These are phyloP conservation scores for Papilio machaon DNA, from an alignment of 1,140 invertebrate genomes.

Conservation along the genomic window DNA sequence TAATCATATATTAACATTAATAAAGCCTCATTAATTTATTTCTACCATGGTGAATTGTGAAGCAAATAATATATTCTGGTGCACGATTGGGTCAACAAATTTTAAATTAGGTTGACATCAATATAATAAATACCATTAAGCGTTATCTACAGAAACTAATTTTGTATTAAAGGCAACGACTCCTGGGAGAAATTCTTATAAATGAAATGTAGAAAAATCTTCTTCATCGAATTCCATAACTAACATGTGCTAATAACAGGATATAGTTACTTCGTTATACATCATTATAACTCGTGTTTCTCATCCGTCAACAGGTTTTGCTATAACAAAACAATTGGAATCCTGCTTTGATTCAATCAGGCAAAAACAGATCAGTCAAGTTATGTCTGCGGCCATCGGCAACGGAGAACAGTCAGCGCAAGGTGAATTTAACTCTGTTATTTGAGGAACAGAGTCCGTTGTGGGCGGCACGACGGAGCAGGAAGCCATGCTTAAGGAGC, in stretches of 20 bases:
- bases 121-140: background rate
- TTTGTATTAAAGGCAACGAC: background rate
- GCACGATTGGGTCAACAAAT: too few relatives aligned
- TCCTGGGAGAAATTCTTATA: constrained; percentile 16
- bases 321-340: constrained; percentile 44
- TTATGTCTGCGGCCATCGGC: constrained; percentile 59
- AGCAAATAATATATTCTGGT: too few relatives aligned
- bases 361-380: constrained; percentile 50
- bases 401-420: constrained; percentile 47
- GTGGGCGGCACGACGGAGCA: constrained; percentile 57
- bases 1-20: too few relatives aligned
- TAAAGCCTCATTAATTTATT: too few relatives aligned
- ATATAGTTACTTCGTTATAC: constrained; percentile 32
- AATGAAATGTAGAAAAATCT: constrained; percentile 11
- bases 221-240: constrained; percentile 32
- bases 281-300: constrained; percentile 38
- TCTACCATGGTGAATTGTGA: too few relatives aligned
- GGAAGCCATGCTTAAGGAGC: constrained; percentile 77
- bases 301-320: constrained; percentile 42
- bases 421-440: constrained; percentile 67
- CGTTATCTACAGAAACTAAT: background rate
- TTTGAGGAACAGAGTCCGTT: constrained; percentile 70
- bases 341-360: constrained; percentile 47
- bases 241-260: constrained; percentile 36
- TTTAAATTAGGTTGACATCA: background rate